phyloP scores from a whole-genome alignment of 1,140 invertebrate species.

The Drosophila obscura region DNA sequence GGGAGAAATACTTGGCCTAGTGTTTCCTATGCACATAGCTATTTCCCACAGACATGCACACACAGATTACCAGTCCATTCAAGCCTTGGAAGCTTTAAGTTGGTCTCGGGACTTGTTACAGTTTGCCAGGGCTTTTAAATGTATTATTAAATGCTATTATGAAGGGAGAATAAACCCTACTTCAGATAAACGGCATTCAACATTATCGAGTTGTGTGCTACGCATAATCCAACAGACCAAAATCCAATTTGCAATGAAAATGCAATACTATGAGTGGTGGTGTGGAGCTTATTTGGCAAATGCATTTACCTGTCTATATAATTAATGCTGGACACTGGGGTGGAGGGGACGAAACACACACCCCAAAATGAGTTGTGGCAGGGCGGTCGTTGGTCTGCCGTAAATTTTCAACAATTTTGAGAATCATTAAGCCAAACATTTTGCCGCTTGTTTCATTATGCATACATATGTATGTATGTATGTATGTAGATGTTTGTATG shows the following conservation, averaged over 20 bases:
- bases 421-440: constrained; percentile 80
- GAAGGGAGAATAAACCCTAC: background rate
- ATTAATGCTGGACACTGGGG: constrained; percentile 42
- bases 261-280: constrained; percentile 64
- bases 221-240: constrained; percentile 34
- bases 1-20: no score
- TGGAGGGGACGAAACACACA: background rate
- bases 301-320: constrained; percentile 67
- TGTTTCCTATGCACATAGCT: no score
- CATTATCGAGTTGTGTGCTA: constrained; percentile 31
- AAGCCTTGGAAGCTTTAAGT: no score
- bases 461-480: constrained; percentile 26
- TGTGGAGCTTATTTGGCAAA: constrained; percentile 48
- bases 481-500: constrained; percentile 1
- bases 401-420: constrained; percentile 77
- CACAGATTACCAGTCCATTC: no score
- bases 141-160: no score
- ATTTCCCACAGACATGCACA: no score
- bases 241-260: constrained; percentile 78
- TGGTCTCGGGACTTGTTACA: no score
- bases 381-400: constrained; percentile 27
- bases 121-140: no score
- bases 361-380: constrained; percentile 8
- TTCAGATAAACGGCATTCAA: constrained; percentile 26
- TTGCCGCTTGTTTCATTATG: constrained; percentile 72